Conservation (phyloP, 2,797 vertebrate genomes). For the Podargus strigoides region DNA sequence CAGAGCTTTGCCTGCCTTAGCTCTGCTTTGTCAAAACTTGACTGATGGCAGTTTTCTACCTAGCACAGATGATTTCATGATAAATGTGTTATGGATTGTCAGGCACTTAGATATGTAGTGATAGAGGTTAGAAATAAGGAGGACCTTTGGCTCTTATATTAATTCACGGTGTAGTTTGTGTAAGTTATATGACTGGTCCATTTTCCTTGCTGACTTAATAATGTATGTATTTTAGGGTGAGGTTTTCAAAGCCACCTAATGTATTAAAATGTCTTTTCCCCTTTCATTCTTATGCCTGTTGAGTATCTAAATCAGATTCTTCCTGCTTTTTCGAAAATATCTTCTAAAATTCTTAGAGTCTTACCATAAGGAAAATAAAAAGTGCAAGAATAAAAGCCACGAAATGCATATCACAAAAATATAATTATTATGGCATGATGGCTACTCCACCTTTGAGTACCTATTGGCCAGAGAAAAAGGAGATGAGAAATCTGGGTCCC, state of each 20-base stretch:
- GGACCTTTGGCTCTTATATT: neutral
- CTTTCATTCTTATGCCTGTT: neutral
- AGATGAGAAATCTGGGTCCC: neutral
- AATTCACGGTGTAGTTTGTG: neutral
- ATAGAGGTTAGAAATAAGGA: neutral
- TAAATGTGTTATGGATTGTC: neutral
- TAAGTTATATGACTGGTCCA: neutral
- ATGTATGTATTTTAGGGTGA: neutral
- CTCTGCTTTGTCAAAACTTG: conserved; percentile 5
- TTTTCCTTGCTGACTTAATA: conserved; percentile 2
- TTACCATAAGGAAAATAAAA: neutral
- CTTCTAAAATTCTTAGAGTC: neutral
- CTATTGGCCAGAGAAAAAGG: neutral
- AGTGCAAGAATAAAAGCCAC: neutral
- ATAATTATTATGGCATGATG: neutral
- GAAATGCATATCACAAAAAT: neutral
- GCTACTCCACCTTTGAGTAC: neutral
- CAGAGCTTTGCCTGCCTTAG: neutral
- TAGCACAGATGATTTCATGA: neutral
- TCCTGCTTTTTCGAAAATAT: neutral
- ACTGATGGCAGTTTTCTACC: neutral
- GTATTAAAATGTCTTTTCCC: neutral
- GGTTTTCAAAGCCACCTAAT: neutral
- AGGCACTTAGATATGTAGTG: neutral
- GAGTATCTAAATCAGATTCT: neutral